Evolutionary conservation across 2,113 vertebrate species (phyloP), one percentile per base, ranked within the genome.

Genomic region (Phainopepla nitens): DNA sequence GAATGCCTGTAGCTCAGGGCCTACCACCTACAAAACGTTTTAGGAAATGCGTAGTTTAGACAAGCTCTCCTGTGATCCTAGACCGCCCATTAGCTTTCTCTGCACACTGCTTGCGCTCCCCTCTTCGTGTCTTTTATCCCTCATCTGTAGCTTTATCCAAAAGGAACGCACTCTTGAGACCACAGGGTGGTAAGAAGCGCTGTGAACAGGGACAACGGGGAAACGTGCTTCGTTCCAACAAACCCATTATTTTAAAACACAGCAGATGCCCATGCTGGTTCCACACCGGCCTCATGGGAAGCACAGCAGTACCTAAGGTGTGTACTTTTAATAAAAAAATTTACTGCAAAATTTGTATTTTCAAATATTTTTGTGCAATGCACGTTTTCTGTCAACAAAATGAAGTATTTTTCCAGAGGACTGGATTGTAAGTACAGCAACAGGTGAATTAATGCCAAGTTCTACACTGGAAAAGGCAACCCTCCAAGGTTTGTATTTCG

Each of bases 81-180:
- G 25, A 12, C 0, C 3, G 3, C 15, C 61, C 15, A 1, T 11
- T 47, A 73, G 39, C 9, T 1, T 45, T 33, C 0, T 3, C 36
- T 75, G 53, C 31, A 49, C 20, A 1, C 10, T 23, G 27, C 4
- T 4, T 50, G n/a, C 69, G 33, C 13, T 69, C 11, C 21, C 15
- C 0, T 0, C 11, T 28, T 22, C 24, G 3, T 0, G 1, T 45
- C 18, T 82, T 78, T 81, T 66, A 50, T 66, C 27, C 51, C 7
- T 33, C 28, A 36, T 5, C 24, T 58, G 12, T 41, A 42, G 20
- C 65, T 83, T 66, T 68, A 60, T 29, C 27, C 31, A 62, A 79
- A 82, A 69, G 24, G 10, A 54, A 44, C 7, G 25, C 8, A 36
- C 22, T 69, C 4, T 24, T 8, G 24, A 60, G 53, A 41, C 65